Base-by-base conservation (phyloP, 2,113 vertebrate species). In the Bubo scandiacus region DNA sequence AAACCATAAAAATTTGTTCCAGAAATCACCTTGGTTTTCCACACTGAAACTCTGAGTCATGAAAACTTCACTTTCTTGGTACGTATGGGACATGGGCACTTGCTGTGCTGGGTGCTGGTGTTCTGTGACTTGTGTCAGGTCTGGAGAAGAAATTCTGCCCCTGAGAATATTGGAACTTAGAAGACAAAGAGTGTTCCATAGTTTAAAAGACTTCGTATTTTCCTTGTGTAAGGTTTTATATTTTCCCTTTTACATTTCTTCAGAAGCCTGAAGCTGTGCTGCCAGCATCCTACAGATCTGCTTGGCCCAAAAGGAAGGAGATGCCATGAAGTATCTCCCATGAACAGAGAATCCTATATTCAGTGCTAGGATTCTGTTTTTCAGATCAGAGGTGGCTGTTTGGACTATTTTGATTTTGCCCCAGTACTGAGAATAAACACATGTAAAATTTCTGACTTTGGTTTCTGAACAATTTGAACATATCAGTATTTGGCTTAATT, bases 41-140 rank as follows among this genome's bases (percentile, higher is more conserved):
- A 83, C 54, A 68, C 10, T 85, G 66, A 67, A 82, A 81, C 47
- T 81, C 17, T 36, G 51, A 52, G 42, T 66, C 17, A 32, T 25
- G 15, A 34, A 51, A 91, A 55, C 13, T 32, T 65, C 14, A 9
- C 22, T 57, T 62, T 30, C 47, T 54, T 10, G 1, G 27, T 65
- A 38, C 0, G 0, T 21, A 6, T 4, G 4, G 45, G 40, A 66
- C 42, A 8, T 1, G 1, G 22, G 29, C 0, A 0, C 15, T 91
- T 27, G 58, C 34, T 45, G 30, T 65, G 43, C 15, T 0, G 0
- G 30, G 10, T 75, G 15, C 45, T 68, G 63, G 18, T 72, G 30
- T 40, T 86, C 45, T 42, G 34, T 61, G 45, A 49, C 30, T 32
- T 66, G n/a, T 34, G 13, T 54, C 61, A 67, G 11, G 58, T 54